Conservation (phyloP, 2,113 vertebrate genomes). For the Spilogale gracilis region DNA sequence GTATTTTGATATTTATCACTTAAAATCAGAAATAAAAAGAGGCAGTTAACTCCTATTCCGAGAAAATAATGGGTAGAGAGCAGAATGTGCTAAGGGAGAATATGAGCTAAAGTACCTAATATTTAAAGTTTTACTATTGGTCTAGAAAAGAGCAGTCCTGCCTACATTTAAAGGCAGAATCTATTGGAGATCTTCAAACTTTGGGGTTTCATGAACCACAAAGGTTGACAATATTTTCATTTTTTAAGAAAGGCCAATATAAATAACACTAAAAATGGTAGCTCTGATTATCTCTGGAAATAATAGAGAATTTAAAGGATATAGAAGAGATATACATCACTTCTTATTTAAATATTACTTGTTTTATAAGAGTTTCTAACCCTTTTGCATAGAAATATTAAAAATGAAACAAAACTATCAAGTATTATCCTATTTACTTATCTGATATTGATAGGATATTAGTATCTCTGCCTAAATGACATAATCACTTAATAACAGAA, state of each 20-base stretch:
- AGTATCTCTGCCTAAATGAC: background rate
- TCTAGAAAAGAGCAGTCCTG: background rate
- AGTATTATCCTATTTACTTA: background rate
- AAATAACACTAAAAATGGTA: background rate
- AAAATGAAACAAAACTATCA: background rate
- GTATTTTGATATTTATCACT: background rate
- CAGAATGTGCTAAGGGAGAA: background rate
- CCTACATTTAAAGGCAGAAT: background rate
- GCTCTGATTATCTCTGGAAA: background rate
- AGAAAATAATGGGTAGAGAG: background rate
- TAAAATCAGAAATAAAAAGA: background rate
- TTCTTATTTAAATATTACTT: background rate
- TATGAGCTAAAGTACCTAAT: background rate
- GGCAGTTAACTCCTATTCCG: background rate
- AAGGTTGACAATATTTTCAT: background rate
- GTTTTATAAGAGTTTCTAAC: background rate
- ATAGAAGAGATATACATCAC: background rate
- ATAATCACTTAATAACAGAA: background rate
- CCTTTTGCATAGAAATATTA: background rate
- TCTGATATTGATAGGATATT: background rate
- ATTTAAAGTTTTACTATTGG: background rate
- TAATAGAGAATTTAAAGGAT: background rate
- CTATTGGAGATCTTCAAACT: background rate
- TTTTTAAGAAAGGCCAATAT: background rate
- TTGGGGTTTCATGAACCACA: background rate